Evolutionary conservation across 2,113 vertebrate genomes (phyloP), one percentile per base, ranked within the genome.

Genomic region (Paradoxurus hermaphroditus): DNA sequence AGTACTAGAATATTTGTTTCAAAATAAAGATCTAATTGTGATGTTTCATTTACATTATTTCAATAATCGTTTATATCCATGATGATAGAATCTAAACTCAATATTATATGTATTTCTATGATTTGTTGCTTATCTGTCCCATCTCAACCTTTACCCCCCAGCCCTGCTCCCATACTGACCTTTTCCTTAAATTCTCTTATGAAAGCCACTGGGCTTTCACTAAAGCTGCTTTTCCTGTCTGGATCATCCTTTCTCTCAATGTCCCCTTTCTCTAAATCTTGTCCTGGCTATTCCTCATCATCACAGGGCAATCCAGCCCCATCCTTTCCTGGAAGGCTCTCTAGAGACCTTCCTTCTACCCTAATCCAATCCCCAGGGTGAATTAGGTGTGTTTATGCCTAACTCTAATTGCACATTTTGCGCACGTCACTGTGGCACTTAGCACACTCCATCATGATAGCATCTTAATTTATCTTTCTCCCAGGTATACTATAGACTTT

Each of bases 31-130:
- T 25, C 19, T n/a, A 92, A 83, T 36, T 70, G 10, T 88, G 87
- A 72, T 36, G 88, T n/a, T 77, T 95, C 41, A 44, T 84, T 94
- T 88, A 89, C 11, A 91, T 86, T 88, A 86, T 90, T 51, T 75
- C 44, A 82, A 19, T 15, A 59, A 49, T 51, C 23, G 31, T 53
- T 41, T 82, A 29, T 78, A 46, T 51, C 34, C 29, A 90, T 56
- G 12, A 85, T 41, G 79, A 90, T 36, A 70, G 70, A 86, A 21
- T 53, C 56, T 70, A 88, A 19, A 73, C 12, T 75, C 46, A 94
- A 7, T 19, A 85, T 41, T 46, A 31, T 18, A 29, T 46, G 34
- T 53, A 81, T 75, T 87, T 86, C 90, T 49, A 85, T 83, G 51
- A 85, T 65, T 53, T 79, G 16, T 65, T 82, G 44, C 34, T 67